Percentiles rank a stretch among this genome's conserved stretches.
Conservation (phyloP, 2,113 vertebrate genomes). For the Boleophthalmus pectinirostris region DNA sequence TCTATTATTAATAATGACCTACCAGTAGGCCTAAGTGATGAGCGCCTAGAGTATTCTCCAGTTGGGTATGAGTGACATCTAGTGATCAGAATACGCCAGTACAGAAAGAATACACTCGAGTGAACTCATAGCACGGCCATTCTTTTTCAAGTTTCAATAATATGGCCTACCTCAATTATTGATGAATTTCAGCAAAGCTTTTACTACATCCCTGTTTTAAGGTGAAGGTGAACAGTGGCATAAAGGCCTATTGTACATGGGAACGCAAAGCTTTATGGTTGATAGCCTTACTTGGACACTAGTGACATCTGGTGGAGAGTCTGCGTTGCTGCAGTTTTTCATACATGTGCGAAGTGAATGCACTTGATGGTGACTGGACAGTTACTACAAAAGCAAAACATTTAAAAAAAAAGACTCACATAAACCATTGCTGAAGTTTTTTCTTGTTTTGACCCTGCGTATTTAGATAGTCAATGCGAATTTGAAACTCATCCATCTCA, state of each 20-base stretch:
- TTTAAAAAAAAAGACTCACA: neutral
- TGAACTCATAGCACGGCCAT: neutral
- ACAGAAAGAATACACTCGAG: conserved; percentile 3
- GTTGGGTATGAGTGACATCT: conserved; percentile 52
- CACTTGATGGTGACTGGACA: neutral
- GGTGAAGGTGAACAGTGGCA: too few species aligned
- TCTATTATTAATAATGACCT: neutral
- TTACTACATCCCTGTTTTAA: neutral
- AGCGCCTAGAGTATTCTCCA: neutral
- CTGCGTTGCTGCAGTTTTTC: neutral
- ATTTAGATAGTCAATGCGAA: neutral
- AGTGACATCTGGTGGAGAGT: neutral
- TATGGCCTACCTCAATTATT: neutral
- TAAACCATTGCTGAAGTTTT: too few species aligned
- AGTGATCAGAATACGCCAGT: conserved; percentile 31
- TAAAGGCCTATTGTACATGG: too few species aligned
- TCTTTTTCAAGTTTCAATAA: neutral
- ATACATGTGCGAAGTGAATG: neutral
- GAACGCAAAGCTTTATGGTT: too few species aligned
- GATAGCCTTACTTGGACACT: neutral
- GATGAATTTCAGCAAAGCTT: neutral
- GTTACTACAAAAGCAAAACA: neutral
- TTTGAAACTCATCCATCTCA: neutral
- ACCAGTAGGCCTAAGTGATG: neutral
- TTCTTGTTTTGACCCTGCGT: too few species aligned